phyloP scores from a whole-genome alignment of 2,113 vertebrate species.

The Diglossa brunneiventris region DNA sequence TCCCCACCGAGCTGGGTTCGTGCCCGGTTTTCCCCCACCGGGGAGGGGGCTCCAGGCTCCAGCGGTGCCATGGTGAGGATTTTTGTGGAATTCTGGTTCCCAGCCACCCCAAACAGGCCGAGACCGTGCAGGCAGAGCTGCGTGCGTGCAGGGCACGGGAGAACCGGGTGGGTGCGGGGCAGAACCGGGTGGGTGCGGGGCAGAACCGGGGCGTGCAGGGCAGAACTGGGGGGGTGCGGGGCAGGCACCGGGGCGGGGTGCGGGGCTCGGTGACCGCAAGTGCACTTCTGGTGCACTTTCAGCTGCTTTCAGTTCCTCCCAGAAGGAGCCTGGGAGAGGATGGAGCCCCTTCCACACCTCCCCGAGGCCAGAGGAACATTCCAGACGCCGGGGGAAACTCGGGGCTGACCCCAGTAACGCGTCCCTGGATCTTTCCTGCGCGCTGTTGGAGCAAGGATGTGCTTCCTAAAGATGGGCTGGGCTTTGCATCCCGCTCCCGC shows the following conservation, averaged over 20 bases:
- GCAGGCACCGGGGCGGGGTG: rapidly evolving
- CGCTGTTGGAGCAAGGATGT: rapidly evolving
- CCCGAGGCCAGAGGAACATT: rapidly evolving
- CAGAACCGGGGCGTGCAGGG: no score
- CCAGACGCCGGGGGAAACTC: rapidly evolving
- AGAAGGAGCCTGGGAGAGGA: neutral
- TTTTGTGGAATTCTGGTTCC: no score
- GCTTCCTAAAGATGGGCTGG: neutral
- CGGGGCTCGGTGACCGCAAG: neutral
- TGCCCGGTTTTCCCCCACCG: rapidly evolving
- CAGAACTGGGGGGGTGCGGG: no score
- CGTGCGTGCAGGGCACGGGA: neutral
- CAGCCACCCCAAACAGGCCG: neutral
- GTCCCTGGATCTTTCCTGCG: neutral
- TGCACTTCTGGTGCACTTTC: neutral
- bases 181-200: no score
- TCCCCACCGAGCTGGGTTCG: neutral
- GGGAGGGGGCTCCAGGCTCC: rapidly evolving
- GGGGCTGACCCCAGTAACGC: rapidly evolving
- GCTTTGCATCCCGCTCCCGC: neutral
- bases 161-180: neutral
- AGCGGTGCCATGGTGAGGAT: rapidly evolving
- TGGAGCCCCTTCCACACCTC: neutral
- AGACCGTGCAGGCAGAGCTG: rapidly evolving
- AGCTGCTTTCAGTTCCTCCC: constrained; percentile 3